Evolutionary conservation across 64 coral and sea anemone genomes (phyloP), one percentile per base, ranked within the genome.

Genomic region (Acropora tenuis): DNA sequence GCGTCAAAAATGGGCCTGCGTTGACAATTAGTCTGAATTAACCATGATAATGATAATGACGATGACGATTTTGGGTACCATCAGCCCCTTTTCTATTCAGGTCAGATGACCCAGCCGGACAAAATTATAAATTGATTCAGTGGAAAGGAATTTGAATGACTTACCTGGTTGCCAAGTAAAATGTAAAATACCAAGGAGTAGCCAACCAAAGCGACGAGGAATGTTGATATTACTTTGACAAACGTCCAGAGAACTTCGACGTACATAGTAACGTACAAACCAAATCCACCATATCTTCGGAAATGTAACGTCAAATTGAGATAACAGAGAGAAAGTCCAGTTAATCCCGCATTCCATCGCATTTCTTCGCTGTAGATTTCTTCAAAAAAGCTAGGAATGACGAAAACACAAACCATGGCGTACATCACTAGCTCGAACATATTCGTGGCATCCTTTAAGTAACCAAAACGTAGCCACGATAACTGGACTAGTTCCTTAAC

Each of bases 401-500:
- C 63, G 45, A 90, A 96, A 50, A 96, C 53, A 9, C 73, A 6
- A 0, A 83, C 48, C 1, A 17, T 47, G 1, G 6, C 46, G 78
- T 87, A 93, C 48, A 96, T 42, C 4, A 18, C 55, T 5, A 89
- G 52, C 30, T 96, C 95, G 6, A 93, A 40, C 6, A 90, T 40
- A 63, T 96, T 96, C 13, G 87, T 86, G 40, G 75, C 44, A 16
- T 93, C 92, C 78, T 77, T 88, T 5, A 96, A 87, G 77, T 96
- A 96, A 5, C 47, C 40, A 6, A 96, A 44, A 8, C 80, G 77
- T 20, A 93, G 47, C 63, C 73, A 86, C 3, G 76, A 19, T 0
- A 96, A 2, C 75, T 96, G 91, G 65, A 74, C 68, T 8, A 90
- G 18, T 89, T 96, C 95, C 52, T 96, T 96, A 1, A 94, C 8